phyloP scores from a whole-genome alignment of 2,888 invertebrate genomes.

The Lochmaea crataegi region DNA sequence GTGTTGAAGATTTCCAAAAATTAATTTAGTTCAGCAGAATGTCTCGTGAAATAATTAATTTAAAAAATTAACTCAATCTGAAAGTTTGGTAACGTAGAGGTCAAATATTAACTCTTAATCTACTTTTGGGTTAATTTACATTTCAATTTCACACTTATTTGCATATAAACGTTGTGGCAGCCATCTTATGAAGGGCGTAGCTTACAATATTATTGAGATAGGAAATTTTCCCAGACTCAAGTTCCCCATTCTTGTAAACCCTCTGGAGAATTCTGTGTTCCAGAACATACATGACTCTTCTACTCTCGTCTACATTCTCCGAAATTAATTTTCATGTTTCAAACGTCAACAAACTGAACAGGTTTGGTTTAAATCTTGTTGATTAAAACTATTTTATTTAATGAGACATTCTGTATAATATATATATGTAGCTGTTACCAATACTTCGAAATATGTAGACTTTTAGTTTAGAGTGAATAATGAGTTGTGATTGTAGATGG shows the following conservation, averaged over 20 bases:
- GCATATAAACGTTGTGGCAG: no score
- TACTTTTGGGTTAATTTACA: no score
- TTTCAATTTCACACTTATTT: no score
- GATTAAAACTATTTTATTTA: neutral
- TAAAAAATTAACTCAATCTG: no score
- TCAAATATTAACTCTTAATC: no score
- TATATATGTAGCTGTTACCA: constrained; percentile 1
- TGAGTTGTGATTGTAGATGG: constrained; percentile 32
- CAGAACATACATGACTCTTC: neutral
- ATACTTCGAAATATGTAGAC: constrained; percentile 12
- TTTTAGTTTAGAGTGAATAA: constrained; percentile 29
- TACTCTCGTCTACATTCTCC: neutral
- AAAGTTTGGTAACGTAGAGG: no score
- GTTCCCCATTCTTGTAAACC: no score
- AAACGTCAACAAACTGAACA: no score
- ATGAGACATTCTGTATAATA: constrained; percentile 9
- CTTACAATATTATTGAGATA: no score
- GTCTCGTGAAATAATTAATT: neutral
- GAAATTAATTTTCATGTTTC: no score
- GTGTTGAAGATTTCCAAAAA: neutral
- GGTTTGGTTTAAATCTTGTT: neutral
- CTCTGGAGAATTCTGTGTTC: neutral
- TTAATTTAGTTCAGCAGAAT: neutral
- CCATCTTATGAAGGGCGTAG: no score
- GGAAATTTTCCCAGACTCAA: no score